Evolutionary conservation across 2,797 vertebrate species (phyloP).

Genomic region (Tolypeutes matacus): DNA sequence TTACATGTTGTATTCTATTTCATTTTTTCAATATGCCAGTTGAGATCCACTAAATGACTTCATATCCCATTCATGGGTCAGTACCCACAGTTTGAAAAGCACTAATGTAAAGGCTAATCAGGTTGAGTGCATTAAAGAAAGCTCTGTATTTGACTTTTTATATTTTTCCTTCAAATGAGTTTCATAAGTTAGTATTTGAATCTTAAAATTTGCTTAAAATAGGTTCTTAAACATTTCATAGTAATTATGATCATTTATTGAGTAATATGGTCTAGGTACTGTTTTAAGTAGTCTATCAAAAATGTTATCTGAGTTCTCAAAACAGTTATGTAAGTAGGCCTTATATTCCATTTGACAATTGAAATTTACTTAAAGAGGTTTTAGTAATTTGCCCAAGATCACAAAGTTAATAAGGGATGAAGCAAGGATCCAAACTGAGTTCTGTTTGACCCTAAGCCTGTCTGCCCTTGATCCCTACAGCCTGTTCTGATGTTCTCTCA

Average conservation of each 20-base stretch:
- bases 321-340: not conserved
- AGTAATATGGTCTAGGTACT: not conserved
- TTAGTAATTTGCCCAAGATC: conserved; percentile 24
- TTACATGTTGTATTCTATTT: conserved; percentile 54
- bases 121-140: not conserved
- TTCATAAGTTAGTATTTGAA: conserved; percentile 49
- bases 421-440: not conserved
- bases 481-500: not conserved
- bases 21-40: not conserved
- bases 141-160: not conserved
- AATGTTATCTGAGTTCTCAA: conserved; percentile 37
- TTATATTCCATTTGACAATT: conserved; percentile 68
- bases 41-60: conserved; percentile 2
- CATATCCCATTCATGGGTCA: not conserved
- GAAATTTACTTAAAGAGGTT: conserved; percentile 52
- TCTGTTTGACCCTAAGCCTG: not conserved
- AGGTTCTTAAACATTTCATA: conserved; percentile 28
- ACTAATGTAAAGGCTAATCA: not conserved
- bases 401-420: conserved; percentile 11
- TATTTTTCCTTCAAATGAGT: conserved; percentile 40
- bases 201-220: conserved; percentile 49
- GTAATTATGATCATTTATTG: not conserved
- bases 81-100: conserved; percentile 27
- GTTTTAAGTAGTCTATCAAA: conserved; percentile 8
- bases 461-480: not conserved